These are phyloP conservation scores for Microplitis manilae DNA, from an alignment of 2,888 invertebrate species.

Conservation along the genomic window DNA sequence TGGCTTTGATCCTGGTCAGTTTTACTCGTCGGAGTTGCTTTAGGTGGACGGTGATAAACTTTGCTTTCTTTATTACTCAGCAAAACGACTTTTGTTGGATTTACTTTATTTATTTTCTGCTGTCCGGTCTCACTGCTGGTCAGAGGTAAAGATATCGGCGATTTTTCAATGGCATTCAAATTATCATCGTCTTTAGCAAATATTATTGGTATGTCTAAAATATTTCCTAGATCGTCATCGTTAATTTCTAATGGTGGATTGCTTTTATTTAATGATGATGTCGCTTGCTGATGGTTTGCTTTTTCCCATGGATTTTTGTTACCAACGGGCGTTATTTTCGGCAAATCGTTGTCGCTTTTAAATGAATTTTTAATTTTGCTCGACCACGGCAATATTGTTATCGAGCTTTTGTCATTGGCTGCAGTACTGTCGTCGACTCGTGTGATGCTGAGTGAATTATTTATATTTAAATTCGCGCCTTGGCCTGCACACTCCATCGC, in stretches of 20 bases:
- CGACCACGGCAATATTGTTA: conserved; percentile 56
- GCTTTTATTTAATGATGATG: conserved; percentile 45
- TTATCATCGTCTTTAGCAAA: conserved; percentile 77
- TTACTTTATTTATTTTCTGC: conserved; percentile 41
- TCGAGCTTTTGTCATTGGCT: conserved; percentile 53
- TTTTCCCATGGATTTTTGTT: conserved; percentile 47
- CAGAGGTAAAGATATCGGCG: conserved; percentile 28
- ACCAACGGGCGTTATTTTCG: conserved; percentile 62
- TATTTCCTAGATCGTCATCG: conserved; percentile 72
- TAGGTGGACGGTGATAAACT: conserved; percentile 49
- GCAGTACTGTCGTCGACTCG: conserved; percentile 1
- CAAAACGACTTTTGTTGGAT: conserved; percentile 59
- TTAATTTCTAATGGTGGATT: conserved; percentile 52
- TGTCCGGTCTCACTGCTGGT: conserved; percentile 36
- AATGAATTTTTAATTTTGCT: conserved; percentile 52
- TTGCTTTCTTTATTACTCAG: conserved; percentile 67
- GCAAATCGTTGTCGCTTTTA: conserved; percentile 40
- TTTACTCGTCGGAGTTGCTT: conserved; percentile 36
- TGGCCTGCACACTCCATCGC: conserved; percentile 25
- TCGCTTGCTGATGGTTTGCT: neutral
- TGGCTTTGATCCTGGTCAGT: conserved; percentile 28
- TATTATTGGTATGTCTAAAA: conserved; percentile 79
- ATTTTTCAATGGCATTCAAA: conserved; percentile 60
- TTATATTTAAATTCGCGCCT: neutral
- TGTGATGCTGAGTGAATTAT: neutral